Evolutionary conservation across 2,113 vertebrate genomes (phyloP), one percentile per base, ranked within the genome.

Genomic region (Salvelinus alpinus): DNA sequence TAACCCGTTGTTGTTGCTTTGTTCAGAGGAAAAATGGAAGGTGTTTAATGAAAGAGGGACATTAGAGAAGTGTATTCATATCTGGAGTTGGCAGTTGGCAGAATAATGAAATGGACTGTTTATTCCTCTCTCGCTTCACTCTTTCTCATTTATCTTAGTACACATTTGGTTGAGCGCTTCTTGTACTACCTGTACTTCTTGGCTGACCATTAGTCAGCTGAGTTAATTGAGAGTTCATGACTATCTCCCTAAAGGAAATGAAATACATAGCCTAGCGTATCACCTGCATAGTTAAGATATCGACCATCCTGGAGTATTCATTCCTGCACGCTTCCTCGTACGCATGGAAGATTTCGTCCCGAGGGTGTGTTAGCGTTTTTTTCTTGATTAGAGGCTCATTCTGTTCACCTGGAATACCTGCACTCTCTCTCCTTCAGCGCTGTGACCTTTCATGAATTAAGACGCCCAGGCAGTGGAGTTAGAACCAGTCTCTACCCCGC

Each of bases 361-460:
- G 71, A 82, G 82, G 89, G 86, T 77, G 79, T 72, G 73, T 81
- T 82, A 79, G 83, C 88, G 89, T 86, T 87, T 90, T 90, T 88
- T 87, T 78, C 80, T 79, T 90, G 89, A 91, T 91, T 90, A 86
- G 89, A 76, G 81, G 84, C 91, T 68, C n/a, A 38, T 85, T 70
- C 62, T 85, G 84, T 77, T 86, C 86, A 90, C 90, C 90, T 91
- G 89, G 89, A 87, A 77, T 87, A 91, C 90, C 88, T 90, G 84
- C 82, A 44, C 82, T 84, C 84, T 84, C 73, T 78, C 59, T 85
- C 79, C 51, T 54, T 18, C 51, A 85, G 82, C 38, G 9, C 74
- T 86, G 90, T 92, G 89, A 91, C 91, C 90, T 92, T 90, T 84
- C 57, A 80, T 84, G 84, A 90, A 90, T 89, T 86, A 86, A 90